Percentiles rank a stretch among this genome's conserved stretches.
These are phyloP conservation scores for Ceuthmochares aereus DNA, from an alignment of 2,113 vertebrate genomes.

Conservation along the genomic window DNA sequence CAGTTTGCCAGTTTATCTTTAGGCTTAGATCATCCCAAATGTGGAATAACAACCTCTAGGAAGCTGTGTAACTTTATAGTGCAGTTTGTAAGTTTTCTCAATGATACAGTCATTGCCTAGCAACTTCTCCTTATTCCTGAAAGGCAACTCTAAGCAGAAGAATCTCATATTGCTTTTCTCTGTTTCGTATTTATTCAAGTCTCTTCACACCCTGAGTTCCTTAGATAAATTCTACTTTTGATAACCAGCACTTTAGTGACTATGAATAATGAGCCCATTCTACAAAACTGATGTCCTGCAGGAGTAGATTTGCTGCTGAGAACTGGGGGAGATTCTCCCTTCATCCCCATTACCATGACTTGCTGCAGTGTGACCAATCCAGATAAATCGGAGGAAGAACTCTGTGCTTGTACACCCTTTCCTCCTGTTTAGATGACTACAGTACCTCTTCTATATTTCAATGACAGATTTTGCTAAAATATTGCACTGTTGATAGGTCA, in stretches of 20 bases:
- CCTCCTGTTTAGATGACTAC: not conserved
- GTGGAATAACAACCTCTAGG: not conserved
- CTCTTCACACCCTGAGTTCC: not conserved
- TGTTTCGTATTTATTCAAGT: not conserved
- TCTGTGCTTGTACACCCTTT: not conserved
- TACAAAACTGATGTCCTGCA: not conserved
- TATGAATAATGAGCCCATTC: not conserved
- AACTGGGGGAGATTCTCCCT: not conserved
- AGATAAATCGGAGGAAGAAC: not conserved
- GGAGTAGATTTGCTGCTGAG: not conserved
- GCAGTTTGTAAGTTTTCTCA: not conserved
- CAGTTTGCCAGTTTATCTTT: not conserved
- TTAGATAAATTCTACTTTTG: not conserved
- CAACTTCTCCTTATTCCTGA: not conserved
- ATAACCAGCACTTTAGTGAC: not conserved
- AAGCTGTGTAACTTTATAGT: not conserved
- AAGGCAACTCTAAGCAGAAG: not conserved
- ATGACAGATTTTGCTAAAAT: not conserved
- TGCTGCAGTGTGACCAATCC: not conserved
- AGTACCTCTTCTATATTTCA: not conserved
- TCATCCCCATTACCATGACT: not conserved
- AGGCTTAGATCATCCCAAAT: not conserved
- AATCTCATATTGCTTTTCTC: not conserved
- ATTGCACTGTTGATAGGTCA: not conserved
- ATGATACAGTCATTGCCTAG: not conserved